phyloP scores from a whole-genome alignment of 2,888 invertebrate species.

The Oscheius onirici region DNA sequence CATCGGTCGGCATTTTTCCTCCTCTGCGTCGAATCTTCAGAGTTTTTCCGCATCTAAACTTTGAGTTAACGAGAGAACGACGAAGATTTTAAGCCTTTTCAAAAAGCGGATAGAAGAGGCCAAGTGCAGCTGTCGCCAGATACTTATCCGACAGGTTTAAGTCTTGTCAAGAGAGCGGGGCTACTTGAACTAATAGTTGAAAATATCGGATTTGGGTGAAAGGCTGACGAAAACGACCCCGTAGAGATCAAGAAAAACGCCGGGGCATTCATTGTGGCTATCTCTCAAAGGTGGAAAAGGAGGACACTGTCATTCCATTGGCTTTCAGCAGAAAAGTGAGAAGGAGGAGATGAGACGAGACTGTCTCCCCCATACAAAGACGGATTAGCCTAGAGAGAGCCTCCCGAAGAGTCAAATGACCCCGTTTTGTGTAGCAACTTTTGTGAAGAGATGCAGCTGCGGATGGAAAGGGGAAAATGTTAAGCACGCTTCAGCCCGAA shows the following conservation, averaged over 20 bases:
- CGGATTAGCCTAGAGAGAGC: not conserved
- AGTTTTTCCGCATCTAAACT: slow-evolving; percentile 22
- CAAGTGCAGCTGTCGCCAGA: not conserved
- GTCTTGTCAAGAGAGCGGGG: not conserved
- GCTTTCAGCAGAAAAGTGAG: no score
- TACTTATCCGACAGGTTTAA: slow-evolving; percentile 26
- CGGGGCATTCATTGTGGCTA: no score
- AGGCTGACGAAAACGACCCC: no score
- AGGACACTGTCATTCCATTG: no score
- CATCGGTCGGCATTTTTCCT: slow-evolving; percentile 33
- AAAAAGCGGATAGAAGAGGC: not conserved
- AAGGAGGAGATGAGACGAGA: not conserved
- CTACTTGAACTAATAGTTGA: no score
- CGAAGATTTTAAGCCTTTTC: not conserved
- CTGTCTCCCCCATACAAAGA: slow-evolving; percentile 3
- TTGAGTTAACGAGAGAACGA: not conserved
- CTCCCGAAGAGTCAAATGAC: not conserved
- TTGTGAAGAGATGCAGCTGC: not conserved
- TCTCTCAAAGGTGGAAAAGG: no score
- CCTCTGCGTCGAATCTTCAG: slow-evolving; percentile 11
- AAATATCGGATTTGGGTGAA: no score
- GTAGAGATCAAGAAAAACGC: no score
- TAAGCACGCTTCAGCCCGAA: slow-evolving; percentile 5
- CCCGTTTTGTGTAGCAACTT: not conserved
- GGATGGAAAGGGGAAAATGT: not conserved